These are phyloP conservation scores for Electrona antarctica DNA, from an alignment of 2,113 vertebrate species.

Conservation along the genomic window DNA sequence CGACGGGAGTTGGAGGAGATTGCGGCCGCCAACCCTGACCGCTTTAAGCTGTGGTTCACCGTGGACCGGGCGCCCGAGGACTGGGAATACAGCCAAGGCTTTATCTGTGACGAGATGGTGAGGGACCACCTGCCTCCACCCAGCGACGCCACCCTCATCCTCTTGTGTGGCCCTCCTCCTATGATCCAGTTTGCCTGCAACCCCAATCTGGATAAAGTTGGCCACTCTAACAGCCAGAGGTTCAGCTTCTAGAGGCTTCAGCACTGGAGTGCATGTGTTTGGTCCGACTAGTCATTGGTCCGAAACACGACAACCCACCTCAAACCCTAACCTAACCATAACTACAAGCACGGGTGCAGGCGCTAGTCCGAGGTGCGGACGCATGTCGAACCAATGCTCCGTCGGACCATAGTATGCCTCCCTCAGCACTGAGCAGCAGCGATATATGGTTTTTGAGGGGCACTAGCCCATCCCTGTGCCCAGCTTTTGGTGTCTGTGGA, in stretches of 20 bases:
- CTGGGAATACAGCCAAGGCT: slow-evolving; percentile 94
- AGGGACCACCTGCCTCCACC: slow-evolving; percentile 86
- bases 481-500: no score
- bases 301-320: no score
- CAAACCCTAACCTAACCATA: no score
- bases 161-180: slow-evolving; percentile 96
- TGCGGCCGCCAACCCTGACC: slow-evolving; percentile 77
- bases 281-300: no score
- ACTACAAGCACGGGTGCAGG: no score
- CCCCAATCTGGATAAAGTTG: slow-evolving; percentile 92
- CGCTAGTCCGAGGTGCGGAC: no score
- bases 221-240: slow-evolving; percentile 80
- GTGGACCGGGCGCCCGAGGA: slow-evolving; percentile 90
- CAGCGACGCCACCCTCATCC: slow-evolving; percentile 83
- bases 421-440: no score
- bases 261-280: no score
- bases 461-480: no score
- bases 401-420: no score
- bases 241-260: slow-evolving; percentile 83
- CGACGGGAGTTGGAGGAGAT: slow-evolving; percentile 91
- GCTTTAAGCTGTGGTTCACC: slow-evolving; percentile 95
- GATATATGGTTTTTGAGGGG: no score
- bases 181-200: slow-evolving; percentile 97
- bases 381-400: no score
- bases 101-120: slow-evolving; percentile 93